Base-by-base conservation (phyloP, 2,888 invertebrate genomes). In the Agonopterix alstromeriana region DNA sequence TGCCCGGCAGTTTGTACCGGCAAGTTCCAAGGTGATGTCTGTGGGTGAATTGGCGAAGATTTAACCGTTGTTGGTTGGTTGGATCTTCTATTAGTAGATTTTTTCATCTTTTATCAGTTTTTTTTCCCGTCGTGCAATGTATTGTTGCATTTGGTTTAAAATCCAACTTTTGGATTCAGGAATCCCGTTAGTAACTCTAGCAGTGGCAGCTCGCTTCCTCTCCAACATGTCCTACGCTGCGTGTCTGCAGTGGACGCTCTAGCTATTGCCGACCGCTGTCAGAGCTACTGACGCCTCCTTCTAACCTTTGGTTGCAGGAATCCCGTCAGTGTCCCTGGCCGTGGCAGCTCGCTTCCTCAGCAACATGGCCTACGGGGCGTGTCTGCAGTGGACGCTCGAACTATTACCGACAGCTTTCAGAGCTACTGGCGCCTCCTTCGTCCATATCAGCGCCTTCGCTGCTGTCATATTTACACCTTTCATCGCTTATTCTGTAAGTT, bases 181-280 rank as follows among this genome's bases (percentile, higher is more conserved):
- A 0, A 48, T 66, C 0, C 58, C 65, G 1, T 72, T 76, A 27
- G 73, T 75, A 8, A 46, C 65, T 0, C 48, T 80, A 42, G 80
- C 80, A 2, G 60, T 75, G 35, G 12, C 60, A 1, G 68, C 73
- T 2, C 70, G 80, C 8, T 79, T 82, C 65, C 66, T 68, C 54
- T 63, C 70, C 50, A 82, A 81, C 65, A 81, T 82, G 77, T 57
- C 76, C 10, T 67, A 73, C 45, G 64, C 68, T 17, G 60, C 70
- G 1, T 60, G 72, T 43, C 64, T 73, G 48, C 80, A 81, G 59
- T 73, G 78, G 59, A 63, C 66, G 8, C 64, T 74, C 0, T 81
- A 81, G 60, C 52, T 77, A 50, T 54, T 82, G 58, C 80, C 81
- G 3, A 81, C 81, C 0, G 58, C 64, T 1, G 71, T 74, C 48